These are phyloP conservation scores for Rhodeus uyekii DNA, from an alignment of 2,797 vertebrate genomes.

Conservation along the genomic window DNA sequence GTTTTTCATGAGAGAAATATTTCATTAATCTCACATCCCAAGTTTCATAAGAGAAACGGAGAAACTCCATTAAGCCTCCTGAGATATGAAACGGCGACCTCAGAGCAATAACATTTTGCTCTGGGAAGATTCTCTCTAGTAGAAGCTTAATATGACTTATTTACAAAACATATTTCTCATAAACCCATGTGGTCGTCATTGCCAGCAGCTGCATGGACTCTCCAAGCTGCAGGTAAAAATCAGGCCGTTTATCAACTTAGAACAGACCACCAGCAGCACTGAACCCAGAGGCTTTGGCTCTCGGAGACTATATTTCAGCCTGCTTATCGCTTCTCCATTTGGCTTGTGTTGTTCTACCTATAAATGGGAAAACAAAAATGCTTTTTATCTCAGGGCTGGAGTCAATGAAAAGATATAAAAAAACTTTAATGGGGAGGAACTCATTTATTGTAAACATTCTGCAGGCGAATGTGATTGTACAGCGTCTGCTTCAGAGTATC, in stretches of 20 bases:
- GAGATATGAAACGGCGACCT: not conserved
- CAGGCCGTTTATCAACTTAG: conserved; percentile 30
- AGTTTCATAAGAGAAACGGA: not conserved
- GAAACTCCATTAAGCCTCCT: not conserved
- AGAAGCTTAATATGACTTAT: not conserved
- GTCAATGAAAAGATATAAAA: conserved; percentile 30
- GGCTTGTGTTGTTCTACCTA: conserved; percentile 4
- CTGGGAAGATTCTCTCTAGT: not conserved
- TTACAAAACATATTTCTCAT: conserved; percentile 18
- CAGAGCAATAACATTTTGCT: not conserved
- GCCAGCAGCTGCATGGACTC: conserved; percentile 4
- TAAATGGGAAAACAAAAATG: conserved; percentile 30
- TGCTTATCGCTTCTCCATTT: conserved; percentile 30
- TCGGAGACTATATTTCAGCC: not conserved
- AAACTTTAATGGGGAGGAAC: conserved; percentile 18
- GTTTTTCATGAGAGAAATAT: not conserved
- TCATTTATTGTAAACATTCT: conserved; percentile 27
- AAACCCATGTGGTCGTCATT: conserved; percentile 14
- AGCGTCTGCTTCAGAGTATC: not conserved
- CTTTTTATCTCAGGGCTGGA: conserved; percentile 38
- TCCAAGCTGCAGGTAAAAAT: conserved; percentile 16
- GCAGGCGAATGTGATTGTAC: conserved; percentile 13
- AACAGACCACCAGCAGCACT: conserved; percentile 22
- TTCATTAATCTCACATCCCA: not conserved
- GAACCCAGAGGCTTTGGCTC: conserved; percentile 15